Conservation (phyloP, 1,140 invertebrate species). For the Cotesia typhae region DNA sequence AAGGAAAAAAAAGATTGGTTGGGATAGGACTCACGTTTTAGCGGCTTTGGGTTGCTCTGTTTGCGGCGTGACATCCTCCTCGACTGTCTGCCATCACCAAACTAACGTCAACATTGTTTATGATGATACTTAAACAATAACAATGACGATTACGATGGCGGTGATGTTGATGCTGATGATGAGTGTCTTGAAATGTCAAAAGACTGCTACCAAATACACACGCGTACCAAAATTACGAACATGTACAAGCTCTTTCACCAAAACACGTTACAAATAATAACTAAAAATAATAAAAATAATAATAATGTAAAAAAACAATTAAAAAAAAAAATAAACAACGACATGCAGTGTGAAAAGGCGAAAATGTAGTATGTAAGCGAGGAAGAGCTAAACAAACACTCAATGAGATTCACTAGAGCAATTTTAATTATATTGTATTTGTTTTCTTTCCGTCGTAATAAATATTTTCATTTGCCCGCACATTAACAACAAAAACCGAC, state of each 20-base stretch:
- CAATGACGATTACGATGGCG: slow-evolving; percentile 39
- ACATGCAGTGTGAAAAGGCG: slow-evolving; percentile 5
- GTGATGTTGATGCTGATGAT: slow-evolving; percentile 35
- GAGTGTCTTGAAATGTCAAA: slow-evolving; percentile 14
- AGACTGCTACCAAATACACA: slow-evolving; percentile 16
- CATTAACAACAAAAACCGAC: too few relatives aligned
- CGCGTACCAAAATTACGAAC: not conserved
- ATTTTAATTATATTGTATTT: not conserved
- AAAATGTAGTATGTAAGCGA: slow-evolving; percentile 1
- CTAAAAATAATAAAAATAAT: not conserved
- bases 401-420: not conserved
- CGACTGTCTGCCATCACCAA: slow-evolving; percentile 64
- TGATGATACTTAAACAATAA: slow-evolving; percentile 12
- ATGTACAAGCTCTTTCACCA: slow-evolving; percentile 11
- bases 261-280: slow-evolving; percentile 8
- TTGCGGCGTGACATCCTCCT: slow-evolving; percentile 72
- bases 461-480: too few relatives aligned
- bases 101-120: slow-evolving; percentile 54
- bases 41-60: slow-evolving; percentile 74
- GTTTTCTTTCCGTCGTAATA: not conserved
- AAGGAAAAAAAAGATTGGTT: not conserved
- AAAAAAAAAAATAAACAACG: slow-evolving; percentile 8
- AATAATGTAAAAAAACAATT: not conserved
- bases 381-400: slow-evolving; percentile 11
- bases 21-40: slow-evolving; percentile 69